Conservation (phyloP, 2,113 vertebrate species). For the Chloropsis cyanopogon region DNA sequence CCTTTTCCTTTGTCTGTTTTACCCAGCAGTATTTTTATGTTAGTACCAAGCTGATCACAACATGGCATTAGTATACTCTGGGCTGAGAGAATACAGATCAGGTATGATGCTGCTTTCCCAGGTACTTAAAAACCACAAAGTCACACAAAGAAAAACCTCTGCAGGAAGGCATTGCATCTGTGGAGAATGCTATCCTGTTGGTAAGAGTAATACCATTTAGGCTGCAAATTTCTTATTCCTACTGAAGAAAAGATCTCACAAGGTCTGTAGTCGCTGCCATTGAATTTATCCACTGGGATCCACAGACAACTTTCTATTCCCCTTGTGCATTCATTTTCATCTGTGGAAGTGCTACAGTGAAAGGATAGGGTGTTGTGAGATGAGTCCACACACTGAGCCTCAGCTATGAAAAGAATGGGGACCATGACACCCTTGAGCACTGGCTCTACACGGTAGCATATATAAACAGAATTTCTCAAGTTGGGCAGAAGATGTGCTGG, state of each 20-base stretch:
- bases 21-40: background rate
- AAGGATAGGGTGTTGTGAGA: background rate
- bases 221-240: background rate
- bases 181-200: background rate
- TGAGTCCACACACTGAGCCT: background rate
- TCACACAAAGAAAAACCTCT: background rate
- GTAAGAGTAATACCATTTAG: background rate
- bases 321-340: background rate
- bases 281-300: background rate
- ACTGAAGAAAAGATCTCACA: background rate
- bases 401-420: background rate
- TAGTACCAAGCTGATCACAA: background rate
- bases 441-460: background rate
- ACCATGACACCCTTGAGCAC: background rate
- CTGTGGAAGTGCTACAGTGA: background rate
- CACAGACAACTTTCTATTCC: background rate
- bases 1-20: background rate
- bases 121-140: background rate
- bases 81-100: background rate
- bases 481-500: background rate
- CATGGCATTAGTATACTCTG: background rate
- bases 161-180: background rate
- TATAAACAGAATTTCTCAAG: background rate
- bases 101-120: background rate
- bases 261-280: background rate